Conservation (phyloP, 1,140 invertebrate genomes). For the Caerostris darwini region DNA sequence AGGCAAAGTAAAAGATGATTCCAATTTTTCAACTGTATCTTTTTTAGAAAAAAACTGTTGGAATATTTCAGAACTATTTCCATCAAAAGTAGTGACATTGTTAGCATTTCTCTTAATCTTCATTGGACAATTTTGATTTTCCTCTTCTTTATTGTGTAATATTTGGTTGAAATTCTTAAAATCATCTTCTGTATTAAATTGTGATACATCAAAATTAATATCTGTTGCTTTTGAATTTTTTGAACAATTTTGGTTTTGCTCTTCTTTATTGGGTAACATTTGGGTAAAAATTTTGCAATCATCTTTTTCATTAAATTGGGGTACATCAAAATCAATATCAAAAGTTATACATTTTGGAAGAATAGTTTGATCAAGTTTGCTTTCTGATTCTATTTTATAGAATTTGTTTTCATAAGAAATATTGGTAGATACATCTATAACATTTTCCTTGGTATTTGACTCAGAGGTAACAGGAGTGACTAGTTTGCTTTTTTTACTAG, state of each 20-base stretch:
- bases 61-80: conserved; percentile 35
- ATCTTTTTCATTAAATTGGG: not conserved
- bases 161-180: not conserved
- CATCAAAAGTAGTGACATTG: not conserved
- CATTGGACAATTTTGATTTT: not conserved
- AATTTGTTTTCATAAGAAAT: not conserved
- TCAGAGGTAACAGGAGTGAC: not conserved
- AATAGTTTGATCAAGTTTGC: not conserved
- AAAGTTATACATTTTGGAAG: conserved; percentile 11
- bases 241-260: not conserved
- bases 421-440: not conserved
- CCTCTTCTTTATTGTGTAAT: not conserved
- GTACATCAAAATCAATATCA: conserved; percentile 64
- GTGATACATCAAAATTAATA: not conserved
- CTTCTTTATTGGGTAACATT: too few species aligned
- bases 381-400: not conserved
- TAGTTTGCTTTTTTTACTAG: not conserved
- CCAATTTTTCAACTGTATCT: not conserved
- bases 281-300: not conserved
- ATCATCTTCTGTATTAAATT: not conserved
- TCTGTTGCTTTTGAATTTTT: not conserved
- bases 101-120: not conserved
- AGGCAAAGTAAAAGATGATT: conserved; percentile 23
- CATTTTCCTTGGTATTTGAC: not conserved
- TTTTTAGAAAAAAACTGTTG: conserved; percentile 35